These are phyloP conservation scores for Platichthys flesus DNA, from an alignment of 2,113 vertebrate genomes.

Conservation along the genomic window DNA sequence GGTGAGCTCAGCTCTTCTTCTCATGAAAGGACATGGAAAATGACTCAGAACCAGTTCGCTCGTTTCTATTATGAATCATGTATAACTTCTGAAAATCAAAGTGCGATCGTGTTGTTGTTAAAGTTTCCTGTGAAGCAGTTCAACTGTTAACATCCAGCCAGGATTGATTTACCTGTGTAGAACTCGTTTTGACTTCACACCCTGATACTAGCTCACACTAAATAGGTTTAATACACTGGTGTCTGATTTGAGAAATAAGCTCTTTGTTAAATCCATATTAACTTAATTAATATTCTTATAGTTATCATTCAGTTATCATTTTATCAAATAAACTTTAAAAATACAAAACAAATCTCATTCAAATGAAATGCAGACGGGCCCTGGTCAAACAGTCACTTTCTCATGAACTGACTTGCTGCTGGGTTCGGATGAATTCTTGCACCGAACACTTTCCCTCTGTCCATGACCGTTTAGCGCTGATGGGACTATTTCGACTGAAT, in stretches of 20 bases:
- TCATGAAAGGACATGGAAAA: not conserved
- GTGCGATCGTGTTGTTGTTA: not conserved
- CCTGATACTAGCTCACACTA: not conserved
- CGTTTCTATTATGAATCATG: not conserved
- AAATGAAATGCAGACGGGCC: not conserved
- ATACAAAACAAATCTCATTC: not conserved
- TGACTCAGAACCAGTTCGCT: not conserved
- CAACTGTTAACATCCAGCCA: constrained; percentile 8
- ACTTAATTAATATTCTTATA: no score
- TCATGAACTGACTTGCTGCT: not conserved
- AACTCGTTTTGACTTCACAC: not conserved
- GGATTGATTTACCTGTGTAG: not conserved
- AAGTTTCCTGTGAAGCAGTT: not conserved
- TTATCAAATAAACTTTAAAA: not conserved
- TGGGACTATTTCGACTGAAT: constrained; percentile 24
- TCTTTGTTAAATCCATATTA: no score
- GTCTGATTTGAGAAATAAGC: no score
- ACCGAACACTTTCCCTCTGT: constrained; percentile 26
- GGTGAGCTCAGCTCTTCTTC: constrained; percentile 29
- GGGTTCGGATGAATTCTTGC: not conserved
- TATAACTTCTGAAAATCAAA: not conserved
- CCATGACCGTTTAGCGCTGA: not conserved
- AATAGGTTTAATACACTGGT: no score
- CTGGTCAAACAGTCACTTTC: not conserved
- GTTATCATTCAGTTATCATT: not conserved